Conservation (phyloP, 2,113 vertebrate genomes). For the Coturnix japonica region DNA sequence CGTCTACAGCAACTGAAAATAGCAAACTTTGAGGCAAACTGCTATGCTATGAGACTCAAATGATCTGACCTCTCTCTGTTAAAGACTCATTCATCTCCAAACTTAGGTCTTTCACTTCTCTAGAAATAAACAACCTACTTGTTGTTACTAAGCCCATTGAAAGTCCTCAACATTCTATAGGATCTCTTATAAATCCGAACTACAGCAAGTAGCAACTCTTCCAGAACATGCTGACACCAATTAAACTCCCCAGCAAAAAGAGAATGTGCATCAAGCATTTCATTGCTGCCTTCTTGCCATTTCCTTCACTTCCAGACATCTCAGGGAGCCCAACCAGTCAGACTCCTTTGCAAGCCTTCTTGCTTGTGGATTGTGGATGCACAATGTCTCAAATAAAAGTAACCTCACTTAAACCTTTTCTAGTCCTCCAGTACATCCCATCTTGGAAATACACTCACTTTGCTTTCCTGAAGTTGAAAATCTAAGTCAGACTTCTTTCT, state of each 20-base stretch:
- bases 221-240: neutral
- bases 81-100: neutral
- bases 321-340: neutral
- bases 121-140: neutral
- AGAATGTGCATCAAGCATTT: neutral
- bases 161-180: neutral
- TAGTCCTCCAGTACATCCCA: neutral
- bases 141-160: neutral
- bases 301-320: neutral
- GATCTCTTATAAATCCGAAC: neutral
- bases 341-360: neutral
- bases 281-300: neutral
- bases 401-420: neutral
- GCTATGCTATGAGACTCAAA: neutral
- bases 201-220: neutral
- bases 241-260: neutral
- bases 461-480: neutral
- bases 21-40: neutral
- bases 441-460: neutral
- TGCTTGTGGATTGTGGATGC: too few relatives aligned
- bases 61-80: neutral
- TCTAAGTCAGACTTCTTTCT: neutral
- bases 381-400: neutral
- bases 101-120: neutral
- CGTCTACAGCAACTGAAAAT: neutral